A percentile compares a stretch with the other conserved stretches of the same genome.
phyloP scores from a whole-genome alignment of 2,113 vertebrate genomes.

The Tylochromis polylepis region DNA sequence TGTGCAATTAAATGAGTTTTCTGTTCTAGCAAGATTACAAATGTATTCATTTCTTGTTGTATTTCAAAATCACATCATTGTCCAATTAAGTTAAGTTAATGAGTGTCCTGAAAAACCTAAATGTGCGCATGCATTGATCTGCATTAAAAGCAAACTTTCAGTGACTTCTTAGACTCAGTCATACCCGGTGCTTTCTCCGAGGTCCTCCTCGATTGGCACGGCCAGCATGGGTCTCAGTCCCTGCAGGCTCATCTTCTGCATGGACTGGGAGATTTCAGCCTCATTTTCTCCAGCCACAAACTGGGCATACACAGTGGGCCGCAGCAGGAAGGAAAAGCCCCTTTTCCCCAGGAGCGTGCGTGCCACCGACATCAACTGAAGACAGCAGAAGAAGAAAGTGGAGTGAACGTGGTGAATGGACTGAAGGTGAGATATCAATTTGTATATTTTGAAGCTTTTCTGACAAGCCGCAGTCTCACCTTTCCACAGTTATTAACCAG shows the following conservation, averaged over 20 bases:
- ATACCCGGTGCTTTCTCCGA: slow-evolving; percentile 74
- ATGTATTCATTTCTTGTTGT: not conserved
- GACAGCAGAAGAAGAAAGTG: not conserved
- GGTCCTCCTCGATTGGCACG: slow-evolving; percentile 85
- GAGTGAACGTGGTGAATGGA: not conserved
- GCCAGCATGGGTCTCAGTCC: slow-evolving; percentile 84
- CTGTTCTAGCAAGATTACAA: not conserved
- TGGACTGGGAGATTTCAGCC: slow-evolving; percentile 72
- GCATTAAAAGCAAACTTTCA: not conserved
- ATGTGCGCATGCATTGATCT: not conserved
- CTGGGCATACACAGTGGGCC: slow-evolving; percentile 82
- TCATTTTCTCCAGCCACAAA: slow-evolving; percentile 85
- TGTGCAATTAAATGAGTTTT: not conserved
- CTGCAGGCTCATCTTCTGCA: slow-evolving; percentile 74
- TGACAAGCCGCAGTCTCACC: slow-evolving; percentile 57
- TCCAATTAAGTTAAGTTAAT: not conserved
- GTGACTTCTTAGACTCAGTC: not conserved
- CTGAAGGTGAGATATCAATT: not conserved
- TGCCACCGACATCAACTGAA: slow-evolving; percentile 74
- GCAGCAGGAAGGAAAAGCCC: slow-evolving; percentile 67
- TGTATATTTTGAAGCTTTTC: not conserved
- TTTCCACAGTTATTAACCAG: slow-evolving; percentile 74
- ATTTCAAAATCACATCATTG: not conserved
- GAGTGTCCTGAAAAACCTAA: not conserved
- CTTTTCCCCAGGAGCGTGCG: slow-evolving; percentile 71